Conservation (phyloP, 2,888 invertebrate genomes). For the Cepaea hortensis region DNA sequence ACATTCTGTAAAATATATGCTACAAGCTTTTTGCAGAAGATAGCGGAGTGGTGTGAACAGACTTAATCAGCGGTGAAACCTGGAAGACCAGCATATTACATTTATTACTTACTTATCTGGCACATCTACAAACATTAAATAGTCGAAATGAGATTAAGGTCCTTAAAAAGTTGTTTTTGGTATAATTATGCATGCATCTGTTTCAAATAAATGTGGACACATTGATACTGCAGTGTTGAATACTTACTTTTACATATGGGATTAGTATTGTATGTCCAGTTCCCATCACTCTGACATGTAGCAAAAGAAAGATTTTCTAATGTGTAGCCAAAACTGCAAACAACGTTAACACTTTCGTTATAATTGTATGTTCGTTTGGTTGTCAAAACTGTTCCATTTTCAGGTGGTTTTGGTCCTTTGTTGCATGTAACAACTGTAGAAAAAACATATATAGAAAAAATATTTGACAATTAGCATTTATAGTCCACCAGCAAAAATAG, state of each 20-base stretch:
- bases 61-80: too few relatives aligned
- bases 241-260: conserved; percentile 44
- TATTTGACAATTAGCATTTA: too few relatives aligned
- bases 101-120: too few relatives aligned
- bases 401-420: neutral
- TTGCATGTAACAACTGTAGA: neutral
- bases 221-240: neutral
- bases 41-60: too few relatives aligned
- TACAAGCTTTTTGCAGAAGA: too few relatives aligned
- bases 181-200: neutral
- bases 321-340: conserved; percentile 48
- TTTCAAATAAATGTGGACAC: neutral
- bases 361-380: conserved; percentile 6
- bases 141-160: too few relatives aligned
- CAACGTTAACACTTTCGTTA: conserved; percentile 37
- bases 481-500: too few relatives aligned
- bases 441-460: neutral
- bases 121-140: too few relatives aligned
- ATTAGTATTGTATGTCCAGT: conserved; percentile 26
- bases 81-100: too few relatives aligned
- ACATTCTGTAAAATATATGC: too few relatives aligned
- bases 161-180: too few relatives aligned
- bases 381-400: conserved; percentile 38
- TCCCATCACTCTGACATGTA: conserved; percentile 24
- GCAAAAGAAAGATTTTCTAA: conserved; percentile 17